Evolutionary conservation across 1,140 invertebrate genomes (phyloP).

Genomic region (Vollenhovia emeryi): DNA sequence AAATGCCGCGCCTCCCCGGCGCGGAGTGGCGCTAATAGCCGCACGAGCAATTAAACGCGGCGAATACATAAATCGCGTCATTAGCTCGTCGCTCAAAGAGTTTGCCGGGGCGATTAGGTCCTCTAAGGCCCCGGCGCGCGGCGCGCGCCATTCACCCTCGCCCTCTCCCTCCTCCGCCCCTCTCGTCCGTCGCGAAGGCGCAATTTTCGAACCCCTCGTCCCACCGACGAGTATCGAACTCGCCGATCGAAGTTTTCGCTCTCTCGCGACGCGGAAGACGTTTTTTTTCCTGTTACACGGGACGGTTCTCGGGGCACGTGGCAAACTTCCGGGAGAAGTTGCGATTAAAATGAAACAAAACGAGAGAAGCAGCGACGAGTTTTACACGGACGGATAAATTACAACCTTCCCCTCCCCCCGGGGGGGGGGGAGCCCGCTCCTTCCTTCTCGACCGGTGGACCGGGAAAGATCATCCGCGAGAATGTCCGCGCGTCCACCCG

Average conservation of each 20-base stretch:
- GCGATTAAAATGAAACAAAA: neutral
- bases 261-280: neutral
- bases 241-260: slow-evolving; percentile 2
- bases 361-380: neutral
- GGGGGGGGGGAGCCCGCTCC: no score
- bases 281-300: neutral
- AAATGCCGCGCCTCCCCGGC: no score
- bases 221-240: slow-evolving; percentile 20
- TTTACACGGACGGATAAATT: neutral
- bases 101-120: slow-evolving; percentile 71
- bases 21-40: slow-evolving; percentile 70
- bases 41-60: slow-evolving; percentile 78
- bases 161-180: no score
- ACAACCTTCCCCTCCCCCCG: neutral
- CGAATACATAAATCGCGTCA: slow-evolving; percentile 80
- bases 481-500: neutral
- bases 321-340: neutral
- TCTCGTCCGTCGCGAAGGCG: neutral
- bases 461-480: neutral
- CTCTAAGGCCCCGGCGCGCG: slow-evolving; percentile 24
- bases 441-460: neutral
- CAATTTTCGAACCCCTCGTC: slow-evolving; percentile 29
- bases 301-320: neutral
- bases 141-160: slow-evolving; percentile 37
- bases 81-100: slow-evolving; percentile 79